Percentiles rank a stretch among this genome's conserved stretches.
These are phyloP conservation scores for Prunella strophiata DNA, from an alignment of 2,797 vertebrate genomes.

Conservation along the genomic window DNA sequence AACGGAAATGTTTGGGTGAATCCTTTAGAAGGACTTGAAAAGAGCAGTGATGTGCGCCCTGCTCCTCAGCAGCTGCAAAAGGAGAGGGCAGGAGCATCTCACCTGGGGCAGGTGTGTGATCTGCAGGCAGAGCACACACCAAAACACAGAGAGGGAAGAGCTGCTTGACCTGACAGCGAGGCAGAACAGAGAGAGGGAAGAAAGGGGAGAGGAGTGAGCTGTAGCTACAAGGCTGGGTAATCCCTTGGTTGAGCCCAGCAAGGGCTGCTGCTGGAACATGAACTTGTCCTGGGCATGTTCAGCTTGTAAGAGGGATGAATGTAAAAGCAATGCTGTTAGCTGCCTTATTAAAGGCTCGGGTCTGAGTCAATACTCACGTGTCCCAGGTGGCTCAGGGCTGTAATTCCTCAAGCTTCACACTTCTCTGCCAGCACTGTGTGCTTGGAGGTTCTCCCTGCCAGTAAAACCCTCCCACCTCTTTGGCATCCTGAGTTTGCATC, in stretches of 20 bases:
- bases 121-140: background rate
- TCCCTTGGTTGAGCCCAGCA: background rate
- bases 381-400: conserved; percentile 21
- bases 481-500: background rate
- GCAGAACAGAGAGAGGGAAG: conserved; percentile 36
- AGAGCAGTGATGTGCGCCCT: fast-evolving
- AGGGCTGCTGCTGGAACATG: background rate
- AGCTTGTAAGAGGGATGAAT: conserved; percentile 10
- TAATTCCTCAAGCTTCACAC: conserved; percentile 9
- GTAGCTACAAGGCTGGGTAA: conserved; percentile 41
- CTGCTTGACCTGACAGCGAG: conserved; percentile 5
- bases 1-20: background rate
- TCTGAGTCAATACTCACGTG: background rate
- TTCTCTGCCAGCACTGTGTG: background rate
- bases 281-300: conserved; percentile 2
- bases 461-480: background rate
- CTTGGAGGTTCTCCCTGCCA: background rate
- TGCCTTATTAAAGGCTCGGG: conserved; percentile 47
- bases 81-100: conserved; percentile 5
- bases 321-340: conserved; percentile 44
- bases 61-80: background rate
- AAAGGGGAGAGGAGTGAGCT: conserved; percentile 3
- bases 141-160: background rate
- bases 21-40: background rate
- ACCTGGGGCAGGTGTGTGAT: background rate